Conservation (phyloP, 2,797 vertebrate species). For the Nyctalus aviator region DNA sequence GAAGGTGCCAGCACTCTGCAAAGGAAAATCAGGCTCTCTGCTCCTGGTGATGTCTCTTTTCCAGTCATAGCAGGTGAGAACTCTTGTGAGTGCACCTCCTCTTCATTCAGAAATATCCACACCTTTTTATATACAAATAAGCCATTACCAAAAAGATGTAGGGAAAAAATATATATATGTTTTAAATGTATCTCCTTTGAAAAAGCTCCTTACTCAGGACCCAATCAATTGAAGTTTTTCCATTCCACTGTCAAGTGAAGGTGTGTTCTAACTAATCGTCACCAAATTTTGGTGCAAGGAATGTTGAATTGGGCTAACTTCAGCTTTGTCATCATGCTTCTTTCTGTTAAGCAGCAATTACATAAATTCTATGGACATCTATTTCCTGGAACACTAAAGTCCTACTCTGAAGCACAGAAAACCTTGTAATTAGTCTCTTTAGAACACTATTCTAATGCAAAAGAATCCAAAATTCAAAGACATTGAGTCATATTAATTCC, state of each 20-base stretch:
- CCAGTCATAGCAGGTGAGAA: neutral
- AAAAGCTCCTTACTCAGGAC: neutral
- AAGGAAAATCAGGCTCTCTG: neutral
- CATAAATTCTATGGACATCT: neutral
- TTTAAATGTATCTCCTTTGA: neutral
- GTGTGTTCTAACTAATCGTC: neutral
- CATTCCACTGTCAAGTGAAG: neutral
- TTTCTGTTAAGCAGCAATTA: neutral
- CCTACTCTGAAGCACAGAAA: neutral
- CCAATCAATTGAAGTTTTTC: neutral
- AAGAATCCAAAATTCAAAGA: constrained; percentile 37
- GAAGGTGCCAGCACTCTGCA: neutral
- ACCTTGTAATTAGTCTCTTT: neutral
- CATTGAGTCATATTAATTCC: neutral
- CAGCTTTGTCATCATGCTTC: neutral
- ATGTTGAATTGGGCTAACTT: neutral
- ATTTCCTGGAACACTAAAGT: neutral
- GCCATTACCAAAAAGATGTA: neutral
- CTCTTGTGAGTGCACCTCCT: neutral
- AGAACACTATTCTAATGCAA: neutral
- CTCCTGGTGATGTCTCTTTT: neutral
- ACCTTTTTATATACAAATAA: neutral
- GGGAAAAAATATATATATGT: neutral
- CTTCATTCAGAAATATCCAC: neutral
- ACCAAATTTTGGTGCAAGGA: neutral